Base-by-base conservation (phyloP, 2,113 vertebrate genomes). In the Motacilla alba region DNA sequence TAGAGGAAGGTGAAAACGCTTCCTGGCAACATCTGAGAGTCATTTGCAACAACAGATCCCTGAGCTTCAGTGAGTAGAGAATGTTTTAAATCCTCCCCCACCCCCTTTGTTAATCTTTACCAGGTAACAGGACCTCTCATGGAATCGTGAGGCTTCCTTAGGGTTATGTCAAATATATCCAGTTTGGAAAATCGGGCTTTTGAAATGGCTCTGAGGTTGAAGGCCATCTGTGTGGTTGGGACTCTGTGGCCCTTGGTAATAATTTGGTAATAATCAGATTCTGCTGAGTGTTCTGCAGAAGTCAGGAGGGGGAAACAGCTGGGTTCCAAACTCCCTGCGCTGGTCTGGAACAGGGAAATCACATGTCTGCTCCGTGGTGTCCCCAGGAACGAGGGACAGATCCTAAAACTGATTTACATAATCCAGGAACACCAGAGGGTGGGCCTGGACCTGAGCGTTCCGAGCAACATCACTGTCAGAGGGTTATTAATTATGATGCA, bases 21-120 rank as follows among this genome's bases (percentile, higher is more conserved):
- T 97, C 93, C 77, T 90, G 92, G 95, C 92, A 93, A 93, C 90
- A 89, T 94, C 92, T 96, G 90, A 96, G 76, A 95, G 62, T 87
- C 90, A 84, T 97, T 96, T 94, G 73, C 92, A 93, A 72, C 92
- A 84, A 68, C 69, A 5, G n/a, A 95, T 93, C 73, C 72, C 31
- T 46, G 83, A 94, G 88, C 43, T 70, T 67, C 41, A 81, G 64
- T 56, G 88, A 92, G 88, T 3, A 53, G 83, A 82, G 74, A 83
- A 93, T 66, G 90, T 93, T 92, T 81, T 43, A 75, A 89, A 93
- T 79, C 86, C 86, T 94, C 49, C 91, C 86, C 87, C 69, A 68
- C 10, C 14, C 50, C 16, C 58, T 82, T 55, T 43, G 88, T 84
- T 94, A 90, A 87, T 94, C 85, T 92, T 93, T 87, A 49, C 56